These are phyloP conservation scores for Eumaeus atala DNA, from an alignment of 1,140 invertebrate genomes.

Conservation along the genomic window DNA sequence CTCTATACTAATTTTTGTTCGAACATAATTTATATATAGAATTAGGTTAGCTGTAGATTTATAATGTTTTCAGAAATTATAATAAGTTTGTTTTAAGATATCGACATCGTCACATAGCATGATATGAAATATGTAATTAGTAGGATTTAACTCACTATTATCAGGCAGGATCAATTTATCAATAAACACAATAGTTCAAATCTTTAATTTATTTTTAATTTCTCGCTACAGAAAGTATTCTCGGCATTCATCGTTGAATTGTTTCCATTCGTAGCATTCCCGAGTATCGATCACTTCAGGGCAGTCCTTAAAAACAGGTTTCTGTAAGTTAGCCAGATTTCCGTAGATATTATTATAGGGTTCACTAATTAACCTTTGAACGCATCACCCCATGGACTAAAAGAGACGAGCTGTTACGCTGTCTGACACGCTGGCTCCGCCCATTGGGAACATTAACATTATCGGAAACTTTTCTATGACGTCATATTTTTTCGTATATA, in stretches of 20 bases:
- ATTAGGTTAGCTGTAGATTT: background rate
- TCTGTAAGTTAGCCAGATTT: too few relatives aligned
- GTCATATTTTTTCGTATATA: too few relatives aligned
- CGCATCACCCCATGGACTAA: too few relatives aligned
- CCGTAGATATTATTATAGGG: too few relatives aligned
- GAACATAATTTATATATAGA: constrained; percentile 26
- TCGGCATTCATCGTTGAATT: constrained; percentile 42
- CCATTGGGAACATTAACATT: too few relatives aligned
- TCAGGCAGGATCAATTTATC: constrained; percentile 5
- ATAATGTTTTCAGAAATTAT: constrained; percentile 22
- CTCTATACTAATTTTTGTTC: constrained; percentile 45
- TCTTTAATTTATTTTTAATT: constrained; percentile 20
- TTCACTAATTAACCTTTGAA: too few relatives aligned
- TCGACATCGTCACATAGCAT: constrained; percentile 18
- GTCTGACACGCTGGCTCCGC: too few relatives aligned
- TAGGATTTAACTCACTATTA: constrained; percentile 1
- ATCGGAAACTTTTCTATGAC: too few relatives aligned
- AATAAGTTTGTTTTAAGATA: constrained; percentile 23
- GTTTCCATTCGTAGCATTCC: constrained; percentile 37
- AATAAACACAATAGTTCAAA: constrained; percentile 49
- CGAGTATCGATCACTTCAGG: constrained; percentile 30
- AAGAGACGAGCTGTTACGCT: too few relatives aligned
- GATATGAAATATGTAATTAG: constrained; percentile 18
- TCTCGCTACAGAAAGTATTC: constrained; percentile 34
- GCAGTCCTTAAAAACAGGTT: constrained; percentile 40